phyloP scores from a whole-genome alignment of 30 jellyfish, hydroid and myxozoan genomes.

The Hydra vulgaris region DNA sequence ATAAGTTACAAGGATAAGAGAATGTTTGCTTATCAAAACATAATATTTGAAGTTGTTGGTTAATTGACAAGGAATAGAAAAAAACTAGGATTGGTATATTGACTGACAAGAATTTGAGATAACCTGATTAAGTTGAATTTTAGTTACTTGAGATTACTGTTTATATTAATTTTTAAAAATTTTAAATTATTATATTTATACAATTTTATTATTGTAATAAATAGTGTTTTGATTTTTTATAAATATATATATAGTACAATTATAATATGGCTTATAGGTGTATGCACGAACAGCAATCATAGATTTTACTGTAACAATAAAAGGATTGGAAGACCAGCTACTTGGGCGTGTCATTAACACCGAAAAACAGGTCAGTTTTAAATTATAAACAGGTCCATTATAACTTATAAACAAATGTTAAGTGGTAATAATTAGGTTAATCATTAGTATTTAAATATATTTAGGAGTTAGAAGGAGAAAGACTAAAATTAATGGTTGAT shows the following conservation, averaged over 20 bases:
- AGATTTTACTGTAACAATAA: conserved; percentile 83
- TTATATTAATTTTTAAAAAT: no score
- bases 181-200: no score
- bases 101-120: no score
- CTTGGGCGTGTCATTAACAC: conserved; percentile 91
- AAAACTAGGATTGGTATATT: no score
- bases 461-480: conserved; percentile 81
- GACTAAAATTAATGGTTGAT: conserved; percentile 82
- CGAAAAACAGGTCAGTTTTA: conserved; percentile 55
- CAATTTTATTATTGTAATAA: no score
- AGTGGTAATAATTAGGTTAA: background rate
- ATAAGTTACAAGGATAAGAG: background rate
- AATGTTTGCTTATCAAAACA: background rate
- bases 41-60: no score
- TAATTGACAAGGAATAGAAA: no score
- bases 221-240: no score
- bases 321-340: conserved; percentile 86
- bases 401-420: background rate
- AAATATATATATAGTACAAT: no score
- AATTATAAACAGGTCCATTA: background rate
- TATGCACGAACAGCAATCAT: conserved; percentile 85
- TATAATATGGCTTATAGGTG: conserved; percentile 21
- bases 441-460: background rate
- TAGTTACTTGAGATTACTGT: no score
- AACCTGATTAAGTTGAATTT: no score